Evolutionary conservation across 2,888 invertebrate species (phyloP), one percentile per base, ranked within the genome.

Genomic region (Amphimallon solstitiale): DNA sequence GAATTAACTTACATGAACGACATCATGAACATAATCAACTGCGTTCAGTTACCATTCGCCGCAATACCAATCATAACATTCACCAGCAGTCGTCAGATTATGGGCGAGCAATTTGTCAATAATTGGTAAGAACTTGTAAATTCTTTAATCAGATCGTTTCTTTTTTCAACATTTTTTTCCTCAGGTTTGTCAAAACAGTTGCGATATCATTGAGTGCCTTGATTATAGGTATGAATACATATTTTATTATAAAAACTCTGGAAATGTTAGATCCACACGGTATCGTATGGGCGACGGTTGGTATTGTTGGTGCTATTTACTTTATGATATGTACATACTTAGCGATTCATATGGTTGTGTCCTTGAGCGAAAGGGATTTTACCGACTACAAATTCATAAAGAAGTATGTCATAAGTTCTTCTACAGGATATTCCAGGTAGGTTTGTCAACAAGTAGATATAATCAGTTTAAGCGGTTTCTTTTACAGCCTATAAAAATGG

Each of bases 41-140:
- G 92, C 71, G 83, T 95, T 17, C 94, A 94, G 79, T 82, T 95
- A 70, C 95, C 95, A 0, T 95, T 95, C 79, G 95, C 95, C 0
- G 88, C 92, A 2, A 85, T 95, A 68, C 95, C 95, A 4, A 90
- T 92, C 0, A 89, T 95, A 65, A 93, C 94, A 0, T 94, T 95
- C 77, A 94, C 95, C 0, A 92, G 92, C 64, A 90, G 90, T 72
- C 80, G 82, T 2, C 84, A 87, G 48, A 90, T 95, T 49, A 95
- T 95, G 95, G 92, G 92, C 35, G 90, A 92, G 3, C 19, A 37
- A 73, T 95, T 95, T 80, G 88, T 86, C 29, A 94, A 93, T 82
- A 92, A 92, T 83, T 73, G 88, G 92, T 92, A 82, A 84, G 38
- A 29, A 38, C 7, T 23, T 49, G 5, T 49, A 9, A 40, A 5